phyloP scores from a whole-genome alignment of 2,888 invertebrate species.

The Frankliniella fusca region DNA sequence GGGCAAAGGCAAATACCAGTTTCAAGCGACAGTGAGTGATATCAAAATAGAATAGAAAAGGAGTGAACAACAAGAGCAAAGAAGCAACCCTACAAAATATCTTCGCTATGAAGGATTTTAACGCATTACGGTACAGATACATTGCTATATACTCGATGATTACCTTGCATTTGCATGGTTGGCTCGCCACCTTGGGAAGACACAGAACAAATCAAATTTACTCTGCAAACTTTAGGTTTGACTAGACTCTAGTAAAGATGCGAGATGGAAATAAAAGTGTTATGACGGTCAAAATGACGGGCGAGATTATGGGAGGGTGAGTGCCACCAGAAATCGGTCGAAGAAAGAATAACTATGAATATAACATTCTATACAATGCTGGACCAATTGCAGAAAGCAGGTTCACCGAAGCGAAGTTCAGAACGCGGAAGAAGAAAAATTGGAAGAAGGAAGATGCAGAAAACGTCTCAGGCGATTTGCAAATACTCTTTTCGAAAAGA shows the following conservation, averaged over 20 bases:
- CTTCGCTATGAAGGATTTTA: background rate
- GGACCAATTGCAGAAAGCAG: background rate
- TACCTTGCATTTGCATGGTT: slow-evolving; percentile 39
- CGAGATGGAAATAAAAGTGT: too few species aligned
- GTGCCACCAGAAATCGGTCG: too few species aligned
- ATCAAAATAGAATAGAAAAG: slow-evolving; percentile 4
- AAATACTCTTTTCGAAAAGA: too few species aligned
- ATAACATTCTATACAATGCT: too few species aligned
- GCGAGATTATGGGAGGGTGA: too few species aligned
- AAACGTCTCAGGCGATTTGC: too few species aligned
- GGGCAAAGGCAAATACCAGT: too few species aligned
- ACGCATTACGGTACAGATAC: too few species aligned
- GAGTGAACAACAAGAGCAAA: slow-evolving; percentile 8
- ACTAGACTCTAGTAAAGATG: too few species aligned
- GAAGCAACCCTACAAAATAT: background rate
- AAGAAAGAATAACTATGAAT: too few species aligned
- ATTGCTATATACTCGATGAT: background rate
- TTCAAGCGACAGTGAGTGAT: too few species aligned
- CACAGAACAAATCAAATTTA: slow-evolving; percentile 34
- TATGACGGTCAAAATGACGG: too few species aligned
- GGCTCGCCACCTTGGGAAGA: slow-evolving; percentile 37
- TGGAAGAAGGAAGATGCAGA: background rate
- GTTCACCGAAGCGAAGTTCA: background rate
- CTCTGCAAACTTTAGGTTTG: background rate
- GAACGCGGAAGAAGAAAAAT: background rate